Evolutionary conservation across 2,888 invertebrate genomes (phyloP).

Genomic region (Hylaea fasciaria): DNA sequence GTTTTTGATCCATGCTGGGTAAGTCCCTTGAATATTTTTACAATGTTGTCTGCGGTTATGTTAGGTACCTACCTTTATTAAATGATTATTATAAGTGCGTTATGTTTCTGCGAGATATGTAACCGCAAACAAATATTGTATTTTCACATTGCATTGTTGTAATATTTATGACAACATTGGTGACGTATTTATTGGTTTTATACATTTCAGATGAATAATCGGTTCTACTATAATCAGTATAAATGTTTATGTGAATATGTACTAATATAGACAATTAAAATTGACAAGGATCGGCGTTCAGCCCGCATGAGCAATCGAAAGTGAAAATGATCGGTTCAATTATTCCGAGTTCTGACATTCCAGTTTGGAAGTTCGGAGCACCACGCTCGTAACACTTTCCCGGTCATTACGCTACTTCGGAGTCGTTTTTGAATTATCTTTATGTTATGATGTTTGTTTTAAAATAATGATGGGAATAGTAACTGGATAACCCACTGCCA

Average conservation of each 20-base stretch:
- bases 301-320: constrained; percentile 40
- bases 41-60: too few species aligned
- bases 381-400: constrained; percentile 39
- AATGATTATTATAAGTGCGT: too few species aligned
- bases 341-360: constrained; percentile 34
- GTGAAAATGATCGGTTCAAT: constrained; percentile 35
- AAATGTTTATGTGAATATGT: not conserved
- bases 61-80: too few species aligned
- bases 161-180: too few species aligned
- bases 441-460: constrained; percentile 4
- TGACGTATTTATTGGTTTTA: too few species aligned
- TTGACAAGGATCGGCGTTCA: constrained; percentile 2
- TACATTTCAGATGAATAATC: too few species aligned
- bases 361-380: constrained; percentile 22
- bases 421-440: constrained; percentile 13
- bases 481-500: constrained; percentile 2
- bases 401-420: constrained; percentile 23
- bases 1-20: too few species aligned
- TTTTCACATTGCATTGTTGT: too few species aligned
- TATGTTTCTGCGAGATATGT: too few species aligned
- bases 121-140: too few species aligned
- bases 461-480: constrained; percentile 19
- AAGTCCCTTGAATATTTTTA: too few species aligned
- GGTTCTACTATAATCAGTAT: too few species aligned
- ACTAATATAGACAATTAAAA: not conserved